phyloP scores from a whole-genome alignment of 2,888 invertebrate species.

The Colletes collaris region DNA sequence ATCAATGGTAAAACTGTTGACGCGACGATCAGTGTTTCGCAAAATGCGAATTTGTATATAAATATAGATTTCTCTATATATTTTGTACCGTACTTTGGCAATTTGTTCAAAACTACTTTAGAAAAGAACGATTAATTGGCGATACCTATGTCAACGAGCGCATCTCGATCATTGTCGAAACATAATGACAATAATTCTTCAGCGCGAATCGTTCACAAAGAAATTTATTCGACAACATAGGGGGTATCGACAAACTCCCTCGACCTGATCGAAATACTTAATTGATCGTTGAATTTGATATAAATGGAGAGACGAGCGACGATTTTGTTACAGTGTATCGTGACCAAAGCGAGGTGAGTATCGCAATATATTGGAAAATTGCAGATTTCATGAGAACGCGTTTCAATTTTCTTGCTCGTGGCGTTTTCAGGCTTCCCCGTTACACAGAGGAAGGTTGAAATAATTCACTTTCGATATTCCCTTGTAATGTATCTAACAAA shows the following conservation, averaged over 20 bases:
- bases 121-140: too few relatives aligned
- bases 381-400: neutral
- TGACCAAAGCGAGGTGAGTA: slow-evolving; percentile 46
- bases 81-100: too few relatives aligned
- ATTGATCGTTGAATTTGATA: slow-evolving; percentile 65
- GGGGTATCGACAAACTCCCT: slow-evolving; percentile 37
- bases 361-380: neutral
- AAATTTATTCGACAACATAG: slow-evolving; percentile 54
- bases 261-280: slow-evolving; percentile 74
- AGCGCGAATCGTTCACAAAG: neutral
- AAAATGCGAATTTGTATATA: too few relatives aligned
- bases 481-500: too few relatives aligned
- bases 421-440: slow-evolving; percentile 29
- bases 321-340: slow-evolving; percentile 41
- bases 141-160: too few relatives aligned
- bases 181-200: slow-evolving; percentile 54
- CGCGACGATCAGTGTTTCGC: slow-evolving; percentile 6
- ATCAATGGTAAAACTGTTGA: slow-evolving; percentile 63
- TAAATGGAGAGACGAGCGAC: slow-evolving; percentile 64
- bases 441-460: neutral
- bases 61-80: too few relatives aligned
- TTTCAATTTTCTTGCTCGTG: slow-evolving; percentile 23
- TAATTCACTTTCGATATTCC: too few relatives aligned
- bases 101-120: too few relatives aligned
- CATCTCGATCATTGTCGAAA: neutral